phyloP scores from a whole-genome alignment of 2,113 vertebrate genomes.

The Bucco capensis region DNA sequence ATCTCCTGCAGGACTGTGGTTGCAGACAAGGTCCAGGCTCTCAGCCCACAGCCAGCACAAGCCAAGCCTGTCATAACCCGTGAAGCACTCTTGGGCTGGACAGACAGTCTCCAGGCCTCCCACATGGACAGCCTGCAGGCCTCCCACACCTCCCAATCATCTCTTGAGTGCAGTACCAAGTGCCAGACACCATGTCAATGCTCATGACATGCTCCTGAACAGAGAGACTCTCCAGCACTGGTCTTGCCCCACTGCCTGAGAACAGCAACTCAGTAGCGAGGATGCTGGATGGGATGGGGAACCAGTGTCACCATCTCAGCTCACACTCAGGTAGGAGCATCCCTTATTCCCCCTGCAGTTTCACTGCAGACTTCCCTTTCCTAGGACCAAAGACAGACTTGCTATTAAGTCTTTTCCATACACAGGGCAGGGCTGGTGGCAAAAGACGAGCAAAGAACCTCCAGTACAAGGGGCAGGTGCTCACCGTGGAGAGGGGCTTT shows the following conservation, averaged over 20 bases:
- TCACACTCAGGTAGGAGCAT: background rate
- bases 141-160: background rate
- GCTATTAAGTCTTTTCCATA: background rate
- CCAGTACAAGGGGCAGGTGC: background rate
- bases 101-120: background rate
- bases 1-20: background rate
- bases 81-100: background rate
- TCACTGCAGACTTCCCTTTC: background rate
- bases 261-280: background rate
- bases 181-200: rapidly evolving
- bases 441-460: background rate
- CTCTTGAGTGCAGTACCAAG: background rate
- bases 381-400: background rate
- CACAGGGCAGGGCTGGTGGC: background rate
- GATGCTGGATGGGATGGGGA: background rate
- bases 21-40: background rate
- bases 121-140: background rate
- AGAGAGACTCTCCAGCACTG: rapidly evolving
- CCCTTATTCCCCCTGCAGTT: background rate
- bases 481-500: background rate
- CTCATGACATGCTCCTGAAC: background rate
- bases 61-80: background rate
- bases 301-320: background rate
- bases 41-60: background rate
- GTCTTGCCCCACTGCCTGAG: background rate